Conservation (phyloP, 1,140 invertebrate genomes). For the Epicauta chinensis region DNA sequence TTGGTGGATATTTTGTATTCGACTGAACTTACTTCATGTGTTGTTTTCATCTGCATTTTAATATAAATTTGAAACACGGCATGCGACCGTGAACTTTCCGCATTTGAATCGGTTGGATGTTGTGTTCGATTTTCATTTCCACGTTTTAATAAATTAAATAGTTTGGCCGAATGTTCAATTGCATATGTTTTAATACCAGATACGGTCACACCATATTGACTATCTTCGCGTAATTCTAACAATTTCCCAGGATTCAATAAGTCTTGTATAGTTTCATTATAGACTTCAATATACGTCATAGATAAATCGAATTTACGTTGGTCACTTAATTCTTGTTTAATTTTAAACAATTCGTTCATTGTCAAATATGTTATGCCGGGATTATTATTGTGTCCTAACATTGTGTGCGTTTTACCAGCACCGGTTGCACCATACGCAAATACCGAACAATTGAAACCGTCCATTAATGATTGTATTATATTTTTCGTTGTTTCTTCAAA, state of each 20-base stretch:
- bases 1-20: too few species aligned
- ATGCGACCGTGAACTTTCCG: conserved; percentile 94
- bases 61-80: conserved; percentile 79
- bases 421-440: conserved; percentile 92
- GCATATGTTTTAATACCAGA: conserved; percentile 74
- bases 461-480: conserved; percentile 66
- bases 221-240: conserved; percentile 79
- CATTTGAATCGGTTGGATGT: conserved; percentile 96
- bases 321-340: conserved; percentile 65
- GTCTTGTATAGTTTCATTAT: conserved; percentile 94
- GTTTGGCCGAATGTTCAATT: conserved; percentile 71
- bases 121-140: conserved; percentile 92
- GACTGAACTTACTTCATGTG: too few species aligned
- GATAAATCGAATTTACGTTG: conserved; percentile 68
- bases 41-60: conserved; percentile 31
- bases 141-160: conserved; percentile 74
- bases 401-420: conserved; percentile 96
- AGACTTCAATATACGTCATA: conserved; percentile 77
- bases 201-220: conserved; percentile 74
- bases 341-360: conserved; percentile 80
- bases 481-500: conserved; percentile 73
- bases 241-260: conserved; percentile 71
- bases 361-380: conserved; percentile 92
- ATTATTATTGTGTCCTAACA: conserved; percentile 79
- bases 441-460: conserved; percentile 89